Percentiles rank a stretch among this genome's conserved stretches.
phyloP scores from a whole-genome alignment of 2,888 invertebrate genomes.

The Iselma pallidipennis region DNA sequence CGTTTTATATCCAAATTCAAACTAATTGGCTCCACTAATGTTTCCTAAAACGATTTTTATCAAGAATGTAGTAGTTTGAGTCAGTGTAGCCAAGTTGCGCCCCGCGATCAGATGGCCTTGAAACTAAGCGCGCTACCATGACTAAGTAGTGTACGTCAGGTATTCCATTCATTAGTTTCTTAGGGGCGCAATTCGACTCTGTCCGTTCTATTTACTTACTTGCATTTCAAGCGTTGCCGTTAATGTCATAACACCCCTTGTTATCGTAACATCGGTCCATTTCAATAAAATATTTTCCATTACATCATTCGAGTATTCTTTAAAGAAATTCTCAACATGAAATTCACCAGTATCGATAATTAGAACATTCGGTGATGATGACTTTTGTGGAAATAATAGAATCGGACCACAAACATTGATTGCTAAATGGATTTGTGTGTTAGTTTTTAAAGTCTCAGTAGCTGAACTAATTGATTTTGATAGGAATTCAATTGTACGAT shows the following conservation, averaged over 20 bases:
- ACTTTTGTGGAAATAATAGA: slow-evolving; percentile 76
- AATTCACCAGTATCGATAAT: slow-evolving; percentile 78
- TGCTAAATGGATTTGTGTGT: slow-evolving; percentile 50
- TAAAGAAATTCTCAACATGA: slow-evolving; percentile 79
- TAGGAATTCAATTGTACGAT: slow-evolving; percentile 34
- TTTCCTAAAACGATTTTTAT: slow-evolving; percentile 62
- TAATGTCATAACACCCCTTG: slow-evolving; percentile 72
- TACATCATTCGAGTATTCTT: slow-evolving; percentile 56
- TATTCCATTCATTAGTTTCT: too few species aligned
- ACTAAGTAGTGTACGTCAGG: too few species aligned
- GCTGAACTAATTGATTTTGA: slow-evolving; percentile 38
- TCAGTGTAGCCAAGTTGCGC: too few species aligned
- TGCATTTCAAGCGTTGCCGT: slow-evolving; percentile 74
- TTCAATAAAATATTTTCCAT: slow-evolving; percentile 74
- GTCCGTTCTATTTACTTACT: too few species aligned
- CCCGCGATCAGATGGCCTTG: too few species aligned
- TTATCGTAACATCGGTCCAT: slow-evolving; percentile 69
- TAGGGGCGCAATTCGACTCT: too few species aligned
- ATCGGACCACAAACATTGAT: slow-evolving; percentile 68
- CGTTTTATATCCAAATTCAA: slow-evolving; percentile 75
- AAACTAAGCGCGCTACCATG: too few species aligned
- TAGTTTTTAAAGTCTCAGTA: slow-evolving; percentile 50
- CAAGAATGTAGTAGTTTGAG: too few species aligned
- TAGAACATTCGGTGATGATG: slow-evolving; percentile 75
- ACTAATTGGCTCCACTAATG: slow-evolving; percentile 74